Base-by-base conservation (phyloP, 2,113 vertebrate genomes). In the Ranitomeya imitator region DNA sequence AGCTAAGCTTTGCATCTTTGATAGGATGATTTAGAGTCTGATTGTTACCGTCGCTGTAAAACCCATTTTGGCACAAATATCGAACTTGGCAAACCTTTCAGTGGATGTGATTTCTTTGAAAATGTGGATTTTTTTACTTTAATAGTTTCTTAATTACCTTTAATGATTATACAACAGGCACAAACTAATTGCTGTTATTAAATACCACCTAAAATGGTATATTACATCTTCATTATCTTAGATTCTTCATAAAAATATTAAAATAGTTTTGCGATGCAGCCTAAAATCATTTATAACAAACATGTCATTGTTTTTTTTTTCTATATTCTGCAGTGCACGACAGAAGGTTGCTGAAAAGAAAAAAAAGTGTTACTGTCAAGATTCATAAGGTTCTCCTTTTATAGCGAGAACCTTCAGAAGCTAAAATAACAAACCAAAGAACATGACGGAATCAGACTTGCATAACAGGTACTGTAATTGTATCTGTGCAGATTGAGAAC, bases 361-460 rank as follows among this genome's bases (percentile, higher is more conserved):
- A 51, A 26, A 87, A 87, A 87, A 31, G 67, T 23, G 10, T 52
- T 69, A 19, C 86, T 82, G 86, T 87, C 86, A 87, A 82, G 79
- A 87, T 87, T 87, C 67, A 80, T 51, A 87, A 54, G 63, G 67
- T 76, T 83, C 37, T 31, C 57, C 79, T 61, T 83, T 88, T 61
- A 88, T 88, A 88, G 79, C 79, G 54, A 59, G 69, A 88, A 87
- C 71, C 65, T 82, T 87, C 65, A 82, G 57, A 83, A 88, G 37
- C 69, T 88, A 88, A 83, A 88, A 82, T 87, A 82, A 82, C 79
- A 88, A 88, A 77, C 69, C 57, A 83, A 76, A 77, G 86, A 77
- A 88, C 69, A 88, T 88, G 86, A 80, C 59, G 6, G 80, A 88
- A 76, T 76, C 86, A 88, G 80, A 88, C 86, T 83, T 88, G 86